Evolutionary conservation across 2,888 invertebrate genomes (phyloP), one percentile per base, ranked within the genome.

Genomic region (Epicampocera succincta): DNA sequence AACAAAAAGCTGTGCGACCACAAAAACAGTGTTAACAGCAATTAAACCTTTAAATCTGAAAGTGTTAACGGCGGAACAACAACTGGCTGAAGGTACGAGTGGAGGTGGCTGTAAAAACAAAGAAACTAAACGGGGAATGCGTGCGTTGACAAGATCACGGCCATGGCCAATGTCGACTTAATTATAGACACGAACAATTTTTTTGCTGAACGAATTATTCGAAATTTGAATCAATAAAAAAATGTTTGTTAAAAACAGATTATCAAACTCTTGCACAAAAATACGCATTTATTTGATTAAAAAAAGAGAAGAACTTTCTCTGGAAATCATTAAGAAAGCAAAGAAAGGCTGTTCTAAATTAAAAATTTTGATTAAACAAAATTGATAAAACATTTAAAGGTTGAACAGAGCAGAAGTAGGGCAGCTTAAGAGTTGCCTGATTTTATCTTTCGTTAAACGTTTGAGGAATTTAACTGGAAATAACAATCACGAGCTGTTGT

Each of bases 71-170:
- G 9, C n/a, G 3, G 21, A 54, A n/a, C 19, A 19, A 48, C 29
- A 38, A 38, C 29, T 44, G 19, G 13, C 1, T 44, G 21, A 15
- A 5, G 15, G 9, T 13, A 29, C n/a, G 40, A 25, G 13, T 74
- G 69, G 78, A 82, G 81, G 77, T 68, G 68, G 66, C 66, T 66
- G 46, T 72, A 42, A 73, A 69, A 60, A n/a, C 8, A 56, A 61
- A 40, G 5, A 17, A 38, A n/a, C 38, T 56, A 56, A 71, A 58
- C 66, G 58, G 40, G 40, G 29, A 78, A 81, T 74, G 74, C 82
- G 74, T 82, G 82, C 71, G 79, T 79, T 78, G 82, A 80, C 80
- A 83, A 83, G 83, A 83, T 82, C 84, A 84, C 66, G 77, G 80
- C 74, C 83, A 83, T 74, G 83, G 77, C 66, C 83, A 84, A 75